A percentile compares a stretch with the other conserved stretches of the same genome.
Evolutionary conservation across 2,797 vertebrate genomes (phyloP).

Genomic region (Podarcis lilfordi): DNA sequence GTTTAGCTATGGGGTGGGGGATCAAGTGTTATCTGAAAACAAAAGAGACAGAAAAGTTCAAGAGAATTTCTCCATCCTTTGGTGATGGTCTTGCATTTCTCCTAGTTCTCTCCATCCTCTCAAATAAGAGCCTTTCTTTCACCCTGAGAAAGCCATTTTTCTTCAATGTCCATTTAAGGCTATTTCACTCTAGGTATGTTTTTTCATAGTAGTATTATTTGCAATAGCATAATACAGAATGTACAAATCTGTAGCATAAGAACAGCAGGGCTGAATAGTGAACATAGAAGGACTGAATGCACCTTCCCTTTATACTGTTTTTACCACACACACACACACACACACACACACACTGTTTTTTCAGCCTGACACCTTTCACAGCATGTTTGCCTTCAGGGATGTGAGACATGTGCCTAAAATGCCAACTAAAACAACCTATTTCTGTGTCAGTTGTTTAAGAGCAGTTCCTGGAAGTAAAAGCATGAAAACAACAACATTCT

Average conservation of each 20-base stretch:
- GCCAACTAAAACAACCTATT: slow-evolving; percentile 14
- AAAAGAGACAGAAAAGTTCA: not conserved
- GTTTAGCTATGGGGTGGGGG: not conserved
- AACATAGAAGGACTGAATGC: not conserved
- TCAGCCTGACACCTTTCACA: not conserved
- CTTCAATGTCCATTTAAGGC: not conserved
- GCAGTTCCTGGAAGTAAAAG: not conserved
- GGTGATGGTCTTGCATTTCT: not conserved
- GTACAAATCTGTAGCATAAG: not conserved
- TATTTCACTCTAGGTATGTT: not conserved
- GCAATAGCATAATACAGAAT: slow-evolving; percentile 3
- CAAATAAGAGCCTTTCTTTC: not conserved
- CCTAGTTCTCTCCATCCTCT: not conserved
- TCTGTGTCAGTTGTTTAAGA: slow-evolving; percentile 16
- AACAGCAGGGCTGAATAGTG: not conserved
- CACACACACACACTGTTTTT: not conserved
- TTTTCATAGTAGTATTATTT: slow-evolving; percentile 2
- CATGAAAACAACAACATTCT: not conserved
- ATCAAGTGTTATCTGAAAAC: not conserved
- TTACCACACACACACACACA: not conserved
- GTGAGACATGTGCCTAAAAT: slow-evolving; percentile 8
- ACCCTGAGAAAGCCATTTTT: not conserved
- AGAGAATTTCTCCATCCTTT: not conserved
- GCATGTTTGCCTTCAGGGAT: not conserved
- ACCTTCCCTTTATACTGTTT: slow-evolving; percentile 6